Evolutionary conservation across 2,797 vertebrate species (phyloP), one percentile per base, ranked within the genome.

Genomic region (Mormyrops boulengeri): DNA sequence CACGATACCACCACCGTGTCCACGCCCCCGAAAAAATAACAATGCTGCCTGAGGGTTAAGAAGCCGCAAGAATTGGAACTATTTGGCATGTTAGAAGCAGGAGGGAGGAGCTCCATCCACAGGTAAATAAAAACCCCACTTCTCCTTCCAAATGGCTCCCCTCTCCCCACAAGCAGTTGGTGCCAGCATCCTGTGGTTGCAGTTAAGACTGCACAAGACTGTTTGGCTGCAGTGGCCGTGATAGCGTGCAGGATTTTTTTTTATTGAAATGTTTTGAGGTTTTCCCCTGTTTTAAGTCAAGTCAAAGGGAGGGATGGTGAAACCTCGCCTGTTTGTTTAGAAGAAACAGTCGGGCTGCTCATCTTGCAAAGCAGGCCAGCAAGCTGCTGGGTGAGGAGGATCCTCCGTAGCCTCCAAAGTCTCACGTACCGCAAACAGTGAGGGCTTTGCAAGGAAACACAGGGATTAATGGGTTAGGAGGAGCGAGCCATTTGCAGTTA

Each of bases 111-210:
- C n/a, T 44, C 30, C 9, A 14, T 19, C 49, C 22, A 57, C 66
- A 82, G 89, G 89, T 90, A 34, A 80, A 80, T 87, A 87, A 80
- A 62, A 11, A 62, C 19, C 60, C 26, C 4, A 12, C 30, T 47
- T 66, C 44, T 19, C 73, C 53, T 53, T 57, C 50, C 49, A 17
- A 52, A 77, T 82, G 73, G 12, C 9, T 17, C 7, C 34, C 49
- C 17, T 89, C 30, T 57, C 49, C 12, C 30, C 26, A 14, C 69
- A 88, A n/a, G 26, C 50, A 12, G 52, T 12, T 57, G 22, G 30
- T 77, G 85, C 49, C 85, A 41, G 47, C 1, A n/a, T 47, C 85
- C 34, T 80, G 66, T 41, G 60, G 85, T 47, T 52, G 73, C 12
- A 52, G 34, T 30, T 47, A 52, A 66, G 44, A n/a, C n/a, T 69